phyloP scores from a whole-genome alignment of 2,113 vertebrate species.

The Corynorhinus townsendii region DNA sequence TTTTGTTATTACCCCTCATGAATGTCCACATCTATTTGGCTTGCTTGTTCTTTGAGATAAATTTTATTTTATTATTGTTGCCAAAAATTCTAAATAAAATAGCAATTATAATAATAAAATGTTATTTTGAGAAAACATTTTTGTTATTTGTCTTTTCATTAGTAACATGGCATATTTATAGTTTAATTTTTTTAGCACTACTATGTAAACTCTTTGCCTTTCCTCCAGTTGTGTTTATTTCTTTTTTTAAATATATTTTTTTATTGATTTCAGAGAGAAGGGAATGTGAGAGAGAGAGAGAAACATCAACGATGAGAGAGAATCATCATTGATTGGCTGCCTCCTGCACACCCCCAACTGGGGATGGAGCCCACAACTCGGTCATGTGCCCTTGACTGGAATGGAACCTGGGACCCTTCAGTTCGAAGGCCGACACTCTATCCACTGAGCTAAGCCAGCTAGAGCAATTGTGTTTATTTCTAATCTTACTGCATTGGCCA shows the following conservation, averaged over 20 bases:
- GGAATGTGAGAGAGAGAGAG: no score
- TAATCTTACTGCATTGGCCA: neutral
- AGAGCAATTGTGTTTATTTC: neutral
- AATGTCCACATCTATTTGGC: constrained; percentile 60
- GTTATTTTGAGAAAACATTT: constrained; percentile 31
- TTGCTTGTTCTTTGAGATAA: constrained; percentile 55
- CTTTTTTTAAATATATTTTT: neutral
- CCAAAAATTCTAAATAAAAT: constrained; percentile 61
- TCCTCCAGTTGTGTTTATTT: neutral
- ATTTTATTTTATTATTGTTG: constrained; percentile 67
- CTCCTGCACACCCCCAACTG: no score
- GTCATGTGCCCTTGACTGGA: no score
- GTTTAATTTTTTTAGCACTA: neutral
- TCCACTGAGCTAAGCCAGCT: no score
- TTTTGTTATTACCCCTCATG: constrained; percentile 63
- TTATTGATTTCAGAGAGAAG: no score
- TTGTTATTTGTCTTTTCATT: neutral
- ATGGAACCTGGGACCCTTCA: no score
- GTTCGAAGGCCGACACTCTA: no score
- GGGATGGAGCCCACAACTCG: no score
- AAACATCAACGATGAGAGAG: no score
- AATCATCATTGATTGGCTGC: no score
- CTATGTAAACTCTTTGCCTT: neutral
- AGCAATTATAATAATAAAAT: constrained; percentile 65
- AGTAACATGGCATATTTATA: neutral